Percentiles rank a stretch among this genome's conserved stretches.
These are phyloP conservation scores for Perca schrenkii DNA, from an alignment of 2,113 vertebrate species.

Conservation along the genomic window DNA sequence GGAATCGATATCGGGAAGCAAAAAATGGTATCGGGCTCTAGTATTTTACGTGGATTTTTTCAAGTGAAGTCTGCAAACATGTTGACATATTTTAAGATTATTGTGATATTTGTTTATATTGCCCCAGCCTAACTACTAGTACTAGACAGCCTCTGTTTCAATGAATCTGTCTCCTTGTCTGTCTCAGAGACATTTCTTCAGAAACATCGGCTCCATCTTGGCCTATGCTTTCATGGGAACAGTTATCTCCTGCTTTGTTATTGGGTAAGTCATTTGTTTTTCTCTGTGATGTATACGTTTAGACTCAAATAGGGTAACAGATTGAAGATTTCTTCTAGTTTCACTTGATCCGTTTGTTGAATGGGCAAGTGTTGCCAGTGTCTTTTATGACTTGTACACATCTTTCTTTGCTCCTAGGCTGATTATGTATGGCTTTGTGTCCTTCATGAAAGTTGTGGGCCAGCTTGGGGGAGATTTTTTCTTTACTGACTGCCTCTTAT, in stretches of 20 bases:
- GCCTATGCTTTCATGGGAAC: slow-evolving; percentile 97
- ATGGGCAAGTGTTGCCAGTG: background rate
- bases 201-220: slow-evolving; percentile 96
- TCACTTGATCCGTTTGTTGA: background rate
- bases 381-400: background rate
- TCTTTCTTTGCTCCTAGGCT: slow-evolving; percentile 80
- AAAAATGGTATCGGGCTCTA: too few species aligned
- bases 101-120: background rate
- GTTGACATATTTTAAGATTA: background rate
- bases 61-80: background rate
- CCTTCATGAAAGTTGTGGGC: slow-evolving; percentile 92
- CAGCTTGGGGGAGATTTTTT: slow-evolving; percentile 94
- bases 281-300: background rate
- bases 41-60: too few species aligned
- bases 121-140: background rate
- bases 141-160: background rate
- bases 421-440: slow-evolving; percentile 93
- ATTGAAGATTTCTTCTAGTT: background rate
- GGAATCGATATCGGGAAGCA: too few species aligned
- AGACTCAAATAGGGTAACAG: background rate
- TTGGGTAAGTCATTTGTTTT: slow-evolving; percentile 88
- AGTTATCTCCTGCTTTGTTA: slow-evolving; percentile 93
- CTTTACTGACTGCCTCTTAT: slow-evolving; percentile 97
- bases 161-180: slow-evolving; percentile 16
- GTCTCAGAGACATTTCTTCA: slow-evolving; percentile 95